phyloP scores from a whole-genome alignment of 2,888 invertebrate species.

The Apomyelois bistriatella region DNA sequence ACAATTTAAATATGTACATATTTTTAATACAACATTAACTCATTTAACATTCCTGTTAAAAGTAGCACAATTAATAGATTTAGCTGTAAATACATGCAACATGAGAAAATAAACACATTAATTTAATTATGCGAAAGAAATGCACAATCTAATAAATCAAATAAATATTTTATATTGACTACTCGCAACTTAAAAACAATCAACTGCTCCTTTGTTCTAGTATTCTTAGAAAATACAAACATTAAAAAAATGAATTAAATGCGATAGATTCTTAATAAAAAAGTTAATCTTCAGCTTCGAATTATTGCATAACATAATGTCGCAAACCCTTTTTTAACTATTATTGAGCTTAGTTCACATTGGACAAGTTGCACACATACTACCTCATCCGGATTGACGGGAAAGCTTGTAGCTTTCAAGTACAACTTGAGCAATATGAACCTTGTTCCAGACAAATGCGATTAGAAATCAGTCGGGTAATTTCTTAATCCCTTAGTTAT shows the following conservation, averaged over 20 bases:
- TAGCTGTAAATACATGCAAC: neutral
- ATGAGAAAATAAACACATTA: neutral
- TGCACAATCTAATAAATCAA: neutral
- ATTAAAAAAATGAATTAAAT: neutral
- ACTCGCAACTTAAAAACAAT: neutral
- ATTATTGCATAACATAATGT: neutral
- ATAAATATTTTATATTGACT: neutral
- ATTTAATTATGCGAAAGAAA: slow-evolving; percentile 1
- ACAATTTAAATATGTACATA: slow-evolving; percentile 72
- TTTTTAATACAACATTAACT: slow-evolving; percentile 56
- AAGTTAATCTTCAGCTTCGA: too few relatives aligned
- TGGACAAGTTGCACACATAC: neutral
- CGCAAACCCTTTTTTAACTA: neutral
- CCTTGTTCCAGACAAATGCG: neutral
- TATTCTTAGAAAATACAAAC: neutral
- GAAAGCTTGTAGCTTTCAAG: neutral
- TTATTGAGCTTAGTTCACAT: neutral
- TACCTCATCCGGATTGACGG: neutral
- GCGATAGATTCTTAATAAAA: neutral
- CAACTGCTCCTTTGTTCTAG: neutral
- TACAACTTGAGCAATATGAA: too few relatives aligned
- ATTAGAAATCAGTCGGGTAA: neutral
- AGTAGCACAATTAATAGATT: slow-evolving; percentile 4
- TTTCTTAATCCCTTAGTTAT: neutral
- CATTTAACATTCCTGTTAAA: slow-evolving; percentile 46